phyloP scores from a whole-genome alignment of 2,797 vertebrate genomes.

The Miichthys miiuy region DNA sequence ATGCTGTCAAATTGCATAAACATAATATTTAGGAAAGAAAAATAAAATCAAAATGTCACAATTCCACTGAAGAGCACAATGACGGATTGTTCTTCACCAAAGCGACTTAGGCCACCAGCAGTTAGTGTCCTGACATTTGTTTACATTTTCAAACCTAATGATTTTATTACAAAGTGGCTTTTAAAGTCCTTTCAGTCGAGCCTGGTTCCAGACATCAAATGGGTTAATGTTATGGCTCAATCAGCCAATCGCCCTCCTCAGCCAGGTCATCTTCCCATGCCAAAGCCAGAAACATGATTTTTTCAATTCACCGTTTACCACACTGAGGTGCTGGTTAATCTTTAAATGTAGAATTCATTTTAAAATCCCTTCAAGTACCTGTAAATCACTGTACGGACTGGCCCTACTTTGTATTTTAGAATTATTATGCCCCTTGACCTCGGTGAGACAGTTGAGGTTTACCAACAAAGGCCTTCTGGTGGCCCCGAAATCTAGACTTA shows the following conservation, averaged over 20 bases:
- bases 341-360: no score
- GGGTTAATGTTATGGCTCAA: neutral
- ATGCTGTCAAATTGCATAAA: slow-evolving; percentile 16
- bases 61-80: neutral
- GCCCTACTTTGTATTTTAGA: no score
- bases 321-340: no score
- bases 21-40: neutral
- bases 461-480: no score
- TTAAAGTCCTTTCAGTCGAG: neutral
- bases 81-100: neutral
- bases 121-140: neutral
- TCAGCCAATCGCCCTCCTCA: neutral
- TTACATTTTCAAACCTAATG: slow-evolving; percentile 5
- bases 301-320: no score
- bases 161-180: neutral
- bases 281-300: neutral
- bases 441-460: no score
- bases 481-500: no score
- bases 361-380: no score
- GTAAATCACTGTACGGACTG: no score
- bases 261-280: neutral
- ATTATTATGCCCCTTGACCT: no score
- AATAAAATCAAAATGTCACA: neutral
- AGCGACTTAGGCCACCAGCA: neutral
- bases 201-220: neutral